These are phyloP conservation scores for Clunio marinus DNA, from an alignment of 2,888 invertebrate genomes.

Conservation along the genomic window DNA sequence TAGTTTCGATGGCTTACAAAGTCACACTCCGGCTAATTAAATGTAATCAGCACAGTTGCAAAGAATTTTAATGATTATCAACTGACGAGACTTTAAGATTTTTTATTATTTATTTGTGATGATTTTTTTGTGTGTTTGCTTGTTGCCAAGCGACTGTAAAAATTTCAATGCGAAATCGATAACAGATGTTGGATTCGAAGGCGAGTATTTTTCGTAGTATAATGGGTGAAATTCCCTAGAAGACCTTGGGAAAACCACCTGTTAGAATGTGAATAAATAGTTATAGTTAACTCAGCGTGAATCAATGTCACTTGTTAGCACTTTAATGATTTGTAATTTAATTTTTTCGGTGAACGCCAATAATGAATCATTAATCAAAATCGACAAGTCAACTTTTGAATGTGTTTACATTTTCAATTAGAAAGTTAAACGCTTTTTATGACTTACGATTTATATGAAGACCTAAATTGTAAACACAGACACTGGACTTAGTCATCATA, in stretches of 20 bases:
- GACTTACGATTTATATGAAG: too few relatives aligned
- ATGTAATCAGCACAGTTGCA: background rate
- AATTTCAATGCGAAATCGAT: background rate
- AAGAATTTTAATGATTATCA: background rate
- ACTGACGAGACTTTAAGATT: too few relatives aligned
- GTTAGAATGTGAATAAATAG: background rate
- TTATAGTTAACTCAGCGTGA: background rate
- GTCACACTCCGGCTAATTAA: background rate
- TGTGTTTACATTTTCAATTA: conserved; percentile 5
- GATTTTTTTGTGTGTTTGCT: too few relatives aligned
- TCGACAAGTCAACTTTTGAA: background rate
- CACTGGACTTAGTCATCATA: background rate
- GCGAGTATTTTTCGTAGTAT: background rate
- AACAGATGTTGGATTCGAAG: background rate
- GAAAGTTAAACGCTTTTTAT: background rate
- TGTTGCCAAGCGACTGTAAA: background rate
- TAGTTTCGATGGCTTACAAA: too few relatives aligned
- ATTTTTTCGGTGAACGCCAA: background rate
- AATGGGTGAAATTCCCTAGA: too few relatives aligned
- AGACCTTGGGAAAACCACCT: conserved; percentile 26
- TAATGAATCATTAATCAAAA: background rate
- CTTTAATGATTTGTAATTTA: background rate
- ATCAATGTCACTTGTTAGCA: conserved; percentile 13
- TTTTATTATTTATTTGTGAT: too few relatives aligned
- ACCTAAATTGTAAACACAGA: background rate